Evolutionary conservation across 2,113 vertebrate species (phyloP).

Genomic region (Orientallactaga bullata): DNA sequence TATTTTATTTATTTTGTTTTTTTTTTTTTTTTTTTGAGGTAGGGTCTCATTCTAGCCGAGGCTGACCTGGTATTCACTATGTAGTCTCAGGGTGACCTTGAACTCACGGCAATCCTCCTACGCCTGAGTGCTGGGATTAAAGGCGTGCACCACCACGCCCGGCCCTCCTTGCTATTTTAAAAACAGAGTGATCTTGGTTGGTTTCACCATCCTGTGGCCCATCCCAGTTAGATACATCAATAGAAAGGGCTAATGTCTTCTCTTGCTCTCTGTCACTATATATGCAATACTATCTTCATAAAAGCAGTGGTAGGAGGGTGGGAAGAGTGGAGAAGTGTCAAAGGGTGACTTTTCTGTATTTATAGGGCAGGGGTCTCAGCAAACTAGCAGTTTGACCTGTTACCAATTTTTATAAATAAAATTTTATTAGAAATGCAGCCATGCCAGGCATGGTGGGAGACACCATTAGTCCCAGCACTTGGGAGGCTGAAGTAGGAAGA

Average conservation of each 20-base stretch:
- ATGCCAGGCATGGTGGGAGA: too few relatives aligned
- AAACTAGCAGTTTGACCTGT: neutral
- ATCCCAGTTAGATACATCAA: neutral
- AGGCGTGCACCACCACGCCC: too few relatives aligned
- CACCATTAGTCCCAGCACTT: too few relatives aligned
- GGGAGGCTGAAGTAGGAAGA: too few relatives aligned
- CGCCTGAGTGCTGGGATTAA: too few relatives aligned
- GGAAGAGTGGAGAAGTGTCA: neutral
- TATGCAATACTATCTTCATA: neutral
- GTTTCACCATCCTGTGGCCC: neutral
- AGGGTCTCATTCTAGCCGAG: too few relatives aligned
- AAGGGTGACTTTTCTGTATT: neutral
- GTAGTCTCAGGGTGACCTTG: too few relatives aligned
- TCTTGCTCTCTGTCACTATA: neutral
- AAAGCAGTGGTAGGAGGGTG: neutral
- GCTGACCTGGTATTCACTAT: too few relatives aligned
- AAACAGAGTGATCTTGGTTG: neutral
- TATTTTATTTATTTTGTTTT: too few relatives aligned
- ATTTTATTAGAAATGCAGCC: neutral
- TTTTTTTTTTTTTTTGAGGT: too few relatives aligned
- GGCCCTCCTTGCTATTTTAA: too few relatives aligned
- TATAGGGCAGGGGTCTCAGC: neutral
- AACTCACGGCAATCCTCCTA: too few relatives aligned
- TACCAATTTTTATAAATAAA: slow-evolving; percentile 54
- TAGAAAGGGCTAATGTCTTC: neutral